phyloP scores from a whole-genome alignment of 1,140 invertebrate genomes.

The Polyergus mexicanus region DNA sequence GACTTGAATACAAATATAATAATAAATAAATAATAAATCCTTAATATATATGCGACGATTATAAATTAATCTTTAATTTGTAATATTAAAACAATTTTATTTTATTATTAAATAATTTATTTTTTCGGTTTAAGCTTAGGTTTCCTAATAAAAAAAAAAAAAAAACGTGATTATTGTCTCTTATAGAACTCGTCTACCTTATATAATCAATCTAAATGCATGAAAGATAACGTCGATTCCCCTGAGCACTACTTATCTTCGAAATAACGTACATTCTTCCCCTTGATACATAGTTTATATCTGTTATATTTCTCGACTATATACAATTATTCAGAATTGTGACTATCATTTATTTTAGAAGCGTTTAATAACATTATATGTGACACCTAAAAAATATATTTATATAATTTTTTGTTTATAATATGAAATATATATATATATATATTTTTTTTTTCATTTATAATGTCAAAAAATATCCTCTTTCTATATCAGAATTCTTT shows the following conservation, averaged over 20 bases:
- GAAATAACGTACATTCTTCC: not conserved
- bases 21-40: not conserved
- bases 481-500: not conserved
- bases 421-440: too few relatives aligned
- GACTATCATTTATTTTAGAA: not conserved
- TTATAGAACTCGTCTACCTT: conserved; percentile 1
- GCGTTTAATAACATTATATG: not conserved
- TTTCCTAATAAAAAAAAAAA: not conserved
- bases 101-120: not conserved
- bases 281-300: not conserved
- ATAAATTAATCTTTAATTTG: conserved; percentile 11
- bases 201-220: conserved; percentile 32
- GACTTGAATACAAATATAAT: too few relatives aligned
- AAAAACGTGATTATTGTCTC: not conserved
- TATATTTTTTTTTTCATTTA: too few relatives aligned
- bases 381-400: not conserved
- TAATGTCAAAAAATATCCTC: not conserved
- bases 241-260: conserved; percentile 11
- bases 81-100: not conserved
- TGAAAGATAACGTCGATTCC: conserved; percentile 7
- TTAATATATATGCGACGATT: not conserved
- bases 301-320: not conserved
- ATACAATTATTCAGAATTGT: not conserved
- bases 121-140: not conserved
- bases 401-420: too few relatives aligned